Percentiles rank a stretch among this genome's conserved stretches.
These are phyloP conservation scores for Bombus waltoni DNA, from an alignment of 1,140 invertebrate species.

Conservation along the genomic window DNA sequence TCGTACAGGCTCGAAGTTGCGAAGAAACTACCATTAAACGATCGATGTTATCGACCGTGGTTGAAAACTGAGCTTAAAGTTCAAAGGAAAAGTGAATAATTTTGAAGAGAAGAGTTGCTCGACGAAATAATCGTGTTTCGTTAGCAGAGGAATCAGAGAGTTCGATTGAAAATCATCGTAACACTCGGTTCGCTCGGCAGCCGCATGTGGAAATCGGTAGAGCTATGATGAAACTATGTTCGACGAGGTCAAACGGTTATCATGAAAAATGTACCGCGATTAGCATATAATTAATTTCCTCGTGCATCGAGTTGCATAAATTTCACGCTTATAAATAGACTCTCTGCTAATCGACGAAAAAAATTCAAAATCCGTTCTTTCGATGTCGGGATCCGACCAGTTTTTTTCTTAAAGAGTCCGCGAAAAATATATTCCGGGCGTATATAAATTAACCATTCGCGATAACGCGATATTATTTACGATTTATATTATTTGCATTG, in stretches of 20 bases:
- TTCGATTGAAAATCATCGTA: conserved; percentile 8
- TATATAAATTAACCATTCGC: background rate
- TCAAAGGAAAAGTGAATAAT: background rate
- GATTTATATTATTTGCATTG: background rate
- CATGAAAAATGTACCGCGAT: conserved; percentile 46
- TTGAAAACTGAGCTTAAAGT: background rate
- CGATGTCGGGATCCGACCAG: background rate
- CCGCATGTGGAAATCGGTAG: conserved; percentile 20
- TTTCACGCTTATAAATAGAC: conserved; percentile 36
- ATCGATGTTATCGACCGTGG: background rate
- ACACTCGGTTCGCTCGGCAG: background rate
- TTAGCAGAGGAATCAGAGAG: background rate
- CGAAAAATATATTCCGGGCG: background rate
- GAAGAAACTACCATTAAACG: background rate
- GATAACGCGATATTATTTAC: background rate
- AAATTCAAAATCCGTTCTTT: background rate
- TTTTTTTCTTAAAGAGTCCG: background rate
- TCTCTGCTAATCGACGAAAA: background rate
- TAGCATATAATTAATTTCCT: conserved; percentile 51
- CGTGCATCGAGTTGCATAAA: conserved; percentile 41
- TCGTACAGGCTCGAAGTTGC: background rate
- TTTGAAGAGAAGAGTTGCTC: background rate
- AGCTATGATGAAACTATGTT: conserved; percentile 40
- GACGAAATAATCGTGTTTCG: background rate
- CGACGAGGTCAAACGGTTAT: conserved; percentile 47